Evolutionary conservation across 2,888 invertebrate species (phyloP), one percentile per base, ranked within the genome.

Genomic region (Choristoneura rosaceana): DNA sequence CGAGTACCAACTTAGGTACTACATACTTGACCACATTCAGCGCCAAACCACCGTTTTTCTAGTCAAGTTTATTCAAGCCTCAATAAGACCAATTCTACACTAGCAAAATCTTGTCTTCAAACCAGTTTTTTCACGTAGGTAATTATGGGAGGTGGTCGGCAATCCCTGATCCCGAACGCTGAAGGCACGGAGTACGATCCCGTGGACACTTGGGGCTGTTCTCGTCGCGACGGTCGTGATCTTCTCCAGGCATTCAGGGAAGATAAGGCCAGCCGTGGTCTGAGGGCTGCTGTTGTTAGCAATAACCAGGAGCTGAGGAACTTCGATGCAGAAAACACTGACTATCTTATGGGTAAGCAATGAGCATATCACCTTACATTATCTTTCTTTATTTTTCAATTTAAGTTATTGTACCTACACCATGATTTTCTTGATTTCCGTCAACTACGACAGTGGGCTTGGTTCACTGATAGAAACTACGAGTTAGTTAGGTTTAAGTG

Each of bases 71-170:
- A 34, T 34, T 43, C 9, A 43, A 9, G 3, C 9, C 12, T 43
- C 12, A 47, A 34, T 2, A 34, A 47, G 47, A 47, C n/a, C n/a
- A 10, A n/a, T 47, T n/a, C 12, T 5, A n/a, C n/a, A 47, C n/a
- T 5, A n/a, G 47, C 47, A 47, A 47, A 47, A n/a, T n/a, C 47
- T 47, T 47, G 47, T 7, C 47, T n/a, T 15, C 15, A 33, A 15
- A 17, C 14, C 45, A 4, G n/a, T 15, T 62, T 9, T 7, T 50
- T 82, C 81, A 17, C 17, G 3, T 80, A 97, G 97, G 97, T 98
- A 0, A 96, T 98, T 25, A 96, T 98, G 95, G 98, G 98, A 0
- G 98, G 98, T 5, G 98, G 98, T 0, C 95, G 96, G 58, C 97
- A 97, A 84, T 91, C 95, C 76, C 86, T 98, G 9, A 94, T 96